Base-by-base conservation (phyloP, 2,888 invertebrate genomes). In the Ariolimax columbianus region DNA sequence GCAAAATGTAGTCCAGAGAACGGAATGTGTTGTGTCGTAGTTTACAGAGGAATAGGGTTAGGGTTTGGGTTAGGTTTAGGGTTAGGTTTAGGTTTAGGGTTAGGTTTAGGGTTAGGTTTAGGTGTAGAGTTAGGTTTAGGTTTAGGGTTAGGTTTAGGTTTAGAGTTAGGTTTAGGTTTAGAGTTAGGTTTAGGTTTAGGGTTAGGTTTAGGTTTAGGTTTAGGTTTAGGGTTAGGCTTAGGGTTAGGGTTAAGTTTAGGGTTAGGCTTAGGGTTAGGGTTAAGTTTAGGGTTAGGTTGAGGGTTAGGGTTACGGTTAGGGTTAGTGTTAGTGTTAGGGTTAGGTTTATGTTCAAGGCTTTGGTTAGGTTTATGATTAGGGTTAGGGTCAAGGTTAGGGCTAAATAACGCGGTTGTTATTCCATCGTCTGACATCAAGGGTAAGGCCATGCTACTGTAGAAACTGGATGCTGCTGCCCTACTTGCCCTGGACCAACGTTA, bases 191-290 rank as follows among this genome's bases (percentile, higher is more conserved):
- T n/a, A n/a, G 59, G n/a, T 1, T 63, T 63, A n/a, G 59, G 3
- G 19, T 89, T 70, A 47, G 78, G 87, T 88, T 89, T 89, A 86
- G 89, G 84, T 87, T 89, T 88, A 86, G 83, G 68, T 38, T 75
- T 78, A 77, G 70, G 83, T 47, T 83, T 82, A 83, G 81, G 88
- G 88, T 87, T 86, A 86, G 84, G 83, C 83, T 80, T 80, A 80
- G 78, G 82, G 55, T 83, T 83, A 68, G 55, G 70, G 66, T 78
- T 82, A 83, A 81, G 89, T 86, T 87, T 87, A 83, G 86, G 83
- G 86, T 88, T 88, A 87, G 89, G 89, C 88, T 89, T 89, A 87
- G 88, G 89, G 88, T 88, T 90, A 89, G 89, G 89, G 88, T 90
- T 89, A 89, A 88, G 89, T 88, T 89, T 89, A 86, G 89, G 89